Base-by-base conservation (phyloP, 2,797 vertebrate genomes). In the Nannoperca australis region DNA sequence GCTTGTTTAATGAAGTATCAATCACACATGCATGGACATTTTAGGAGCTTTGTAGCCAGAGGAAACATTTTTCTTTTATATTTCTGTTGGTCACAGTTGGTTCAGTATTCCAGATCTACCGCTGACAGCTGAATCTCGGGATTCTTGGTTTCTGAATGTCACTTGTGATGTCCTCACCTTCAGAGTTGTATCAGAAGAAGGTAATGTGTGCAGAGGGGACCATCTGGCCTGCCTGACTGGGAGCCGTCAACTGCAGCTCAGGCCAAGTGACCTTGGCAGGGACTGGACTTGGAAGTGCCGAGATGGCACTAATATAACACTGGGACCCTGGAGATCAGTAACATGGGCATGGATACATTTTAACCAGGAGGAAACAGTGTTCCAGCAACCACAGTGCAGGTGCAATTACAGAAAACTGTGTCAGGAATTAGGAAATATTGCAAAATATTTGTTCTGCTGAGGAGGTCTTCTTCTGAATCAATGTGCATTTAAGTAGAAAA, bases 211-310 rank as follows among this genome's bases (percentile, higher is more conserved):
- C 84, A 85, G 86, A 85, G 88, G 88, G 82, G 85, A 92, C 94
- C 94, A 95, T 95, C 93, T 95, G 95, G 90, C 92, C 82, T 36
- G 86, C 84, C 87, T 91, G 90, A 91, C 90, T 85, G 82, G 87
- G 88, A 90, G 87, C 77, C 76, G 77, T 93, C 91, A 86, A 61
- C 88, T 73, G 73, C 76, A 73, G 79, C 89, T 92, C 83, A 70
- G 90, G 89, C 93, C 93, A 93, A 88, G 85, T 92, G 93, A 95
- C 93, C 91, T 94, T 94, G 94, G 91, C 90, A 91, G 79, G 50
- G 78, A 77, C 78, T 30, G 63, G 78, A 81, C 90, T 84, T 84
- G 76, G 82, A 90, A 76, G 78, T 75, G 88, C 78, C 38, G 82
- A 81, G 86, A 92, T 92, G 84, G 79, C 87, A 91, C 81, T 80